These are phyloP conservation scores for Piscicola geometra DNA, from an alignment of 2,888 invertebrate genomes.

Conservation along the genomic window DNA sequence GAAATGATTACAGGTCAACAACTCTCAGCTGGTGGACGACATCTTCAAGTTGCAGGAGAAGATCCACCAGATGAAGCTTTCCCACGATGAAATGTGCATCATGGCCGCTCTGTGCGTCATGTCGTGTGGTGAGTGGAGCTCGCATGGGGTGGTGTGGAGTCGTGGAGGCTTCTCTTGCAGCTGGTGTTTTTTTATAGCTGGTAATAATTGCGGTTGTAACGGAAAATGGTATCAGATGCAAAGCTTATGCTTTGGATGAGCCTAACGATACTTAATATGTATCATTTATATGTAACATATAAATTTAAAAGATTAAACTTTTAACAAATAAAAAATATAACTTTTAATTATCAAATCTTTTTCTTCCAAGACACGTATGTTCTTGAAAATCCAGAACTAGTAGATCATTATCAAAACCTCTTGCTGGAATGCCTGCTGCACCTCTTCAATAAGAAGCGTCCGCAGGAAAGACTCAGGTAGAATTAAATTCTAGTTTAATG, in stretches of 20 bases:
- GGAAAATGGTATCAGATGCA: too few relatives aligned
- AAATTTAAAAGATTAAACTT: too few relatives aligned
- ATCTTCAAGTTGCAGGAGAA: slow-evolving; percentile 17
- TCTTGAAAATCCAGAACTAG: slow-evolving; percentile 31
- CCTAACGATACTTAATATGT: too few relatives aligned
- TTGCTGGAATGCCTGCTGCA: slow-evolving; percentile 36
- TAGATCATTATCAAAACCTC: slow-evolving; percentile 35
- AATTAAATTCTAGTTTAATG: too few relatives aligned
- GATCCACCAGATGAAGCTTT: slow-evolving; percentile 13
- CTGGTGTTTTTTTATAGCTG: too few relatives aligned
- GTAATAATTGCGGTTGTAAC: too few relatives aligned
- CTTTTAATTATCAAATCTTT: too few relatives aligned
- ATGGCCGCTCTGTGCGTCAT: slow-evolving; percentile 32
- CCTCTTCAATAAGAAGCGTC: slow-evolving; percentile 37
- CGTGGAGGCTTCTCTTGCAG: too few relatives aligned
- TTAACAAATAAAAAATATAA: too few relatives aligned
- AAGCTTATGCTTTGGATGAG: too few relatives aligned
- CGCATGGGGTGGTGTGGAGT: neutral
- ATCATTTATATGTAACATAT: too few relatives aligned
- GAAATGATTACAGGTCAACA: slow-evolving; percentile 14
- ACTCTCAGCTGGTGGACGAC: slow-evolving; percentile 25
- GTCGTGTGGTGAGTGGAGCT: slow-evolving; percentile 12
- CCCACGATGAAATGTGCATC: slow-evolving; percentile 27
- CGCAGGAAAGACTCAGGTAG: slow-evolving; percentile 30
- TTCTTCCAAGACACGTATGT: too few relatives aligned